These are phyloP conservation scores for Zeugodacus cucurbitae DNA, from an alignment of 1,140 invertebrate genomes.

Conservation along the genomic window DNA sequence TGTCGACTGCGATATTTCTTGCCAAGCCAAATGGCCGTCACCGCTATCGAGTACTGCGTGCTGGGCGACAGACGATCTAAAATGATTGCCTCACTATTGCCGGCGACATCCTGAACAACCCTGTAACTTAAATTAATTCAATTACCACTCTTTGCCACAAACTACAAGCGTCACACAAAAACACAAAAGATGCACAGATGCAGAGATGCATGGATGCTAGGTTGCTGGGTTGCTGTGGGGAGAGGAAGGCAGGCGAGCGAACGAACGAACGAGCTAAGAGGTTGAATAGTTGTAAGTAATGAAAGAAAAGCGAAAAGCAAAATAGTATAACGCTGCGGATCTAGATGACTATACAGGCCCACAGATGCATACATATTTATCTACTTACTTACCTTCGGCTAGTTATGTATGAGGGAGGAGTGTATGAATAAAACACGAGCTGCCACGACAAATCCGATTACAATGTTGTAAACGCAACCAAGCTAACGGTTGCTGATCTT, in stretches of 20 bases:
- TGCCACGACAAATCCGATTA: neutral
- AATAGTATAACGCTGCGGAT: neutral
- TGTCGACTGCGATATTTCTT: constrained; percentile 83
- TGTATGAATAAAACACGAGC: neutral
- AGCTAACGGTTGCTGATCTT: neutral
- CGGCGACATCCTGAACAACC: constrained; percentile 86
- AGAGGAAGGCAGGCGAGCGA: neutral
- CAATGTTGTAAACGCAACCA: neutral
- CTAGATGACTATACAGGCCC: neutral
- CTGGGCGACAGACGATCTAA: constrained; percentile 82
- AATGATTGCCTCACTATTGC: constrained; percentile 85
- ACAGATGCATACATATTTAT: neutral
- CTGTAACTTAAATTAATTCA: constrained; percentile 80
- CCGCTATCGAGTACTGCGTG: constrained; percentile 86
- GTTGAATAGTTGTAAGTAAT: too few species aligned
- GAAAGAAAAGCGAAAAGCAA: neutral
- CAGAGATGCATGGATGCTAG: neutral
- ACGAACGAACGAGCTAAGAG: neutral
- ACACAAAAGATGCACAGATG: neutral
- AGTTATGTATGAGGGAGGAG: neutral
- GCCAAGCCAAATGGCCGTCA: constrained; percentile 81
- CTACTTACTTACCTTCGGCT: neutral
- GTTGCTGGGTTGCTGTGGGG: neutral
- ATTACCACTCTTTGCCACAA: constrained; percentile 65
- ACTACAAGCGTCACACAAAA: constrained; percentile 51